phyloP scores from a whole-genome alignment of 1,140 invertebrate genomes.

The Trichonephila clavipes region DNA sequence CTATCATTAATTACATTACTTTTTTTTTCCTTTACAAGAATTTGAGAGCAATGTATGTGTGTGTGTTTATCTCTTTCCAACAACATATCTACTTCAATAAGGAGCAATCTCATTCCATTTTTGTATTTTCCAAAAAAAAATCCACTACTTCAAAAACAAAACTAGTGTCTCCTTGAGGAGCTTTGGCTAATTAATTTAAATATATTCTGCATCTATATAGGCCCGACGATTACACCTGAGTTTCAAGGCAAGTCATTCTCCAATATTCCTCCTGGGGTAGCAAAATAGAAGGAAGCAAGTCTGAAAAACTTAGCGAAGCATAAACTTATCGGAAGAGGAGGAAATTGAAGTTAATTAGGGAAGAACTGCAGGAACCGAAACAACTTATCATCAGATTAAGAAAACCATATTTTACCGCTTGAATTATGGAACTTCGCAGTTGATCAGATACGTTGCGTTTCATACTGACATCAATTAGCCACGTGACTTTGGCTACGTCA shows the following conservation, averaged over 20 bases:
- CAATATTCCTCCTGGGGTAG: neutral
- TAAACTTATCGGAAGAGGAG: slow-evolving; percentile 61
- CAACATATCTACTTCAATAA: neutral
- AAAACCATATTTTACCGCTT: slow-evolving; percentile 68
- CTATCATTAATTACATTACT: too few relatives aligned
- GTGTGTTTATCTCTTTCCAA: neutral
- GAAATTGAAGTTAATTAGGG: slow-evolving; percentile 66
- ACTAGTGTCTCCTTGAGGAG: neutral
- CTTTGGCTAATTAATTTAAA: slow-evolving; percentile 28
- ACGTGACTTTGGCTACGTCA: slow-evolving; percentile 41
- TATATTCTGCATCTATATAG: neutral
- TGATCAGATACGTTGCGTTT: slow-evolving; percentile 52
- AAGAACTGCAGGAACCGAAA: slow-evolving; percentile 42
- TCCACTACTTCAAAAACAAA: slow-evolving; percentile 5
- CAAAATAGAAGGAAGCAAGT: neutral
- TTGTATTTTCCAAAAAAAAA: neutral
- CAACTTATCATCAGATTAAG: slow-evolving; percentile 66
- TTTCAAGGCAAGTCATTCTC: slow-evolving; percentile 10
- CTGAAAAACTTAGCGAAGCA: slow-evolving; percentile 37
- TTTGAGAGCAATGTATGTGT: too few relatives aligned
- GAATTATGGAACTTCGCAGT: slow-evolving; percentile 67
- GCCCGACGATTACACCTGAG: neutral
- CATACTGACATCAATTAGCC: slow-evolving; percentile 56
- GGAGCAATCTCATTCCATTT: neutral
- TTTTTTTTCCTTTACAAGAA: too few relatives aligned